phyloP scores from a whole-genome alignment of 2,888 invertebrate species.

The Cistogaster globosa region DNA sequence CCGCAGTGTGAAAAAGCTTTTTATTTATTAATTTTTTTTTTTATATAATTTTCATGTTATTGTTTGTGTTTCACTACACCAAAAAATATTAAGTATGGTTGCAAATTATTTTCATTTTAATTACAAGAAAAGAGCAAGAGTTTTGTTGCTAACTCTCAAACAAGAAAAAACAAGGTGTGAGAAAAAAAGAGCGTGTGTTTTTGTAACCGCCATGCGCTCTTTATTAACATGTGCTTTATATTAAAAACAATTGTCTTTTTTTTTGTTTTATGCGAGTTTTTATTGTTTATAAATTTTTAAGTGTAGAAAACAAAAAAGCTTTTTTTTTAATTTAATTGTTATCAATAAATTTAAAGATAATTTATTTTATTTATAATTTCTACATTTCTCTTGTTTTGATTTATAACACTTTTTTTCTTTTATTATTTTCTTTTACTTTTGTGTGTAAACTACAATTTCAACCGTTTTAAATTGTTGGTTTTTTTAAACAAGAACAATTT shows the following conservation, averaged over 20 bases:
- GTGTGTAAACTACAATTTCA: neutral
- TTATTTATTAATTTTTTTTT: slow-evolving; percentile 47
- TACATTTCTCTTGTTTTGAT: neutral
- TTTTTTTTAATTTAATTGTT: slow-evolving; percentile 62
- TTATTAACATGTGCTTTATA: slow-evolving; percentile 62
- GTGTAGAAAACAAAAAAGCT: slow-evolving; percentile 36
- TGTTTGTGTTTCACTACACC: slow-evolving; percentile 53
- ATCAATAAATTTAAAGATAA: slow-evolving; percentile 66
- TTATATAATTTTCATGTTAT: slow-evolving; percentile 56
- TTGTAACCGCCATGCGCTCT: slow-evolving; percentile 61
- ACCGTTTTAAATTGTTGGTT: slow-evolving; percentile 12
- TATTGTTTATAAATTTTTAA: slow-evolving; percentile 52
- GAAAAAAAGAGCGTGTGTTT: slow-evolving; percentile 5
- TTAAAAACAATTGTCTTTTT: slow-evolving; percentile 31
- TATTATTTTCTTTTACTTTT: neutral
- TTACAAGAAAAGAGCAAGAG: slow-evolving; percentile 39
- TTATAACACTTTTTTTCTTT: neutral
- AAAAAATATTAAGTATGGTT: slow-evolving; percentile 49
- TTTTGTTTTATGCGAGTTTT: slow-evolving; percentile 28
- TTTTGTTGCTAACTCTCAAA: slow-evolving; percentile 5
- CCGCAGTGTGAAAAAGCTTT: slow-evolving; percentile 59
- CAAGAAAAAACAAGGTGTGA: slow-evolving; percentile 6
- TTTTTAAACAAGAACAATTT: neutral
- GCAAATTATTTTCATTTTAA: slow-evolving; percentile 41
- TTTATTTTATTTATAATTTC: slow-evolving; percentile 37